These are phyloP conservation scores for Gymnobelideus leadbeateri DNA, from an alignment of 2,113 vertebrate species.

Conservation along the genomic window DNA sequence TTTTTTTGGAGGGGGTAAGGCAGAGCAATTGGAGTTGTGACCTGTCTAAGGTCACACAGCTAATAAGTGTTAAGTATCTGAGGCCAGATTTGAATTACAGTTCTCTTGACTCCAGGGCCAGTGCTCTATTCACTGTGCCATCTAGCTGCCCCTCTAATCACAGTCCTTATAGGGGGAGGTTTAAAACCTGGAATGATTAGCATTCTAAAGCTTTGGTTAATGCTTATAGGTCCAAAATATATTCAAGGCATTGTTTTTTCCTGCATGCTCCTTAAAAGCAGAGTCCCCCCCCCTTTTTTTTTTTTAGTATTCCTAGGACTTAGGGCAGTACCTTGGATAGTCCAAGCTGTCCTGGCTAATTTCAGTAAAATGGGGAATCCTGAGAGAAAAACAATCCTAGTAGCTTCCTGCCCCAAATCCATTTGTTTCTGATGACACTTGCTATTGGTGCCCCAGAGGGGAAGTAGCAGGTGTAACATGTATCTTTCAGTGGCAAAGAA, in stretches of 20 bases:
- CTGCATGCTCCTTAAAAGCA: not conserved
- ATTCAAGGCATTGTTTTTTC: not conserved
- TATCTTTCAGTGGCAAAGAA: not conserved
- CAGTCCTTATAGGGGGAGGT: not conserved
- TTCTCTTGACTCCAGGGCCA: no score
- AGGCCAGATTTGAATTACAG: no score
- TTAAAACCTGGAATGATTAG: not conserved
- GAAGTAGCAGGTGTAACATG: not conserved
- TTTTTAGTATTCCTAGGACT: not conserved
- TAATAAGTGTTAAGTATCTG: no score
- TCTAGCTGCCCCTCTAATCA: not conserved
- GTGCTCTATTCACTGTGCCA: no score
- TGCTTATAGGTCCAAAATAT: not conserved
- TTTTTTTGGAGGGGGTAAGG: no score
- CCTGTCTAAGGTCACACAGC: no score
- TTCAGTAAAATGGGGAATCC: not conserved
- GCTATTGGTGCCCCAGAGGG: not conserved
- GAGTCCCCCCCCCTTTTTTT: not conserved
- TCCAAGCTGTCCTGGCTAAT: not conserved
- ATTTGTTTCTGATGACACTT: slow-evolving; percentile 24
- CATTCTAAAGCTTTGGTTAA: not conserved
- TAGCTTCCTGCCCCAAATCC: not conserved
- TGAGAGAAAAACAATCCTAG: not conserved
- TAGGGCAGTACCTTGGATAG: no score
- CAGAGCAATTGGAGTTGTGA: no score